Percentiles rank a stretch among this genome's conserved stretches.
These are phyloP conservation scores for Hyphantria cunea DNA, from an alignment of 1,140 invertebrate species.

Conservation along the genomic window DNA sequence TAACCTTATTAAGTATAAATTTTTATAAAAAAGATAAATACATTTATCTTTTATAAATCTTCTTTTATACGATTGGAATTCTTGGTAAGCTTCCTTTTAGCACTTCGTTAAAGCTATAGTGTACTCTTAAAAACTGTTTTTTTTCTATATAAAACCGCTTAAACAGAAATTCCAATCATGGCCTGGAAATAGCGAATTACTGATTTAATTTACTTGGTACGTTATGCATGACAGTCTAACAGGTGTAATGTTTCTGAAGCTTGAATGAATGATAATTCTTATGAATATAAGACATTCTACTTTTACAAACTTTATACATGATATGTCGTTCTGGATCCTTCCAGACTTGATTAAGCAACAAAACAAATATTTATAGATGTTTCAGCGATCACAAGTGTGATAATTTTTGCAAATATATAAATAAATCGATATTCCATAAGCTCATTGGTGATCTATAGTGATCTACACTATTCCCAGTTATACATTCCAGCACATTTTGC, in stretches of 20 bases:
- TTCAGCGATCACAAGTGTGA: not conserved
- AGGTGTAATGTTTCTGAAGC: not conserved
- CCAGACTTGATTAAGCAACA: not conserved
- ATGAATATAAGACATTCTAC: not conserved
- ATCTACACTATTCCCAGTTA: conserved; percentile 19
- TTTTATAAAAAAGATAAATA: conserved; percentile 25
- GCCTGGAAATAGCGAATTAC: conserved; percentile 12
- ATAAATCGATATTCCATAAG: not conserved
- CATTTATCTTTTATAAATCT: conserved; percentile 10
- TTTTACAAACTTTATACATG: not conserved
- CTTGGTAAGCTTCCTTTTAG: conserved; percentile 2
- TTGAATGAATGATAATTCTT: not conserved
- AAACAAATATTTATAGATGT: not conserved
- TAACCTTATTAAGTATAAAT: conserved; percentile 21
- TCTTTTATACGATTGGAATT: conserved; percentile 4
- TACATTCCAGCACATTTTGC: not conserved
- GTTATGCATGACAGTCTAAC: not conserved
- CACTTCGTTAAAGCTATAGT: conserved; percentile 10
- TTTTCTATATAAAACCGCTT: conserved; percentile 3
- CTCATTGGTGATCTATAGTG: not conserved
- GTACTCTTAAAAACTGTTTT: not conserved
- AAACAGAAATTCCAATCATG: conserved; percentile 12
- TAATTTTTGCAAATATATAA: not conserved
- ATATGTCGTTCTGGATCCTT: not conserved
- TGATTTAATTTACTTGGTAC: not conserved